These are phyloP conservation scores for Ptycholaimellus sp. DNA, from an alignment of 2,888 invertebrate genomes.

Conservation along the genomic window DNA sequence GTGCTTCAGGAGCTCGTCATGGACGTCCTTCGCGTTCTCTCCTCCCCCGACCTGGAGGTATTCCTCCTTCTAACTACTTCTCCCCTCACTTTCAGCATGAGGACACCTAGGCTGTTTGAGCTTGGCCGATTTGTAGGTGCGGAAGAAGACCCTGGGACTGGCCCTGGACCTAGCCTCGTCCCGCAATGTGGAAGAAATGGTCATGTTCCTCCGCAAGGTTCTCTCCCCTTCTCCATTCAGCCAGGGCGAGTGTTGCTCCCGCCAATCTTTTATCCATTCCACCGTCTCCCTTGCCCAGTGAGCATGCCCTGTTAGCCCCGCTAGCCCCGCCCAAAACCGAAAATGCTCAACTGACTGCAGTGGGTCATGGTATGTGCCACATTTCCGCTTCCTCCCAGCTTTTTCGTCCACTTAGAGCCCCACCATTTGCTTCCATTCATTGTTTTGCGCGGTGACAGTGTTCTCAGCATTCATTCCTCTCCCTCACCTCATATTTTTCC, in stretches of 20 bases:
- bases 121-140: constrained; percentile 36
- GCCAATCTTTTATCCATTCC: constrained; percentile 1
- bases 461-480: too few relatives aligned
- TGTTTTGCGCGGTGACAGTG: too few relatives aligned
- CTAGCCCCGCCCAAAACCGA: too few relatives aligned
- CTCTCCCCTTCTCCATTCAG: neutral
- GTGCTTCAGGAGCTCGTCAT: constrained; percentile 52
- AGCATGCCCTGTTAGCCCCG: neutral
- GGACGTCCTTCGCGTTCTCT: constrained; percentile 81
- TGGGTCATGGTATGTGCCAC: too few relatives aligned
- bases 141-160: constrained; percentile 53
- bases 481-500: constrained; percentile 1
- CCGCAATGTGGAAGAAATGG: constrained; percentile 63
- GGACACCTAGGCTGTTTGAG: neutral
- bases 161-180: constrained; percentile 71
- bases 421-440: too few relatives aligned
- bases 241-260: neutral
- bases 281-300: neutral
- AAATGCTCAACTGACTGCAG: too few relatives aligned
- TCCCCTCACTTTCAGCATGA: constrained; percentile 10
- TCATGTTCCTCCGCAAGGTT: constrained; percentile 22
- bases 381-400: too few relatives aligned
- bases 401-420: too few relatives aligned
- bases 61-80: neutral
- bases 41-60: constrained; percentile 62